Percentiles rank a stretch among this genome's conserved stretches.
Evolutionary conservation across 2,888 invertebrate genomes (phyloP).

Genomic region (Pasiphila rectangulata): DNA sequence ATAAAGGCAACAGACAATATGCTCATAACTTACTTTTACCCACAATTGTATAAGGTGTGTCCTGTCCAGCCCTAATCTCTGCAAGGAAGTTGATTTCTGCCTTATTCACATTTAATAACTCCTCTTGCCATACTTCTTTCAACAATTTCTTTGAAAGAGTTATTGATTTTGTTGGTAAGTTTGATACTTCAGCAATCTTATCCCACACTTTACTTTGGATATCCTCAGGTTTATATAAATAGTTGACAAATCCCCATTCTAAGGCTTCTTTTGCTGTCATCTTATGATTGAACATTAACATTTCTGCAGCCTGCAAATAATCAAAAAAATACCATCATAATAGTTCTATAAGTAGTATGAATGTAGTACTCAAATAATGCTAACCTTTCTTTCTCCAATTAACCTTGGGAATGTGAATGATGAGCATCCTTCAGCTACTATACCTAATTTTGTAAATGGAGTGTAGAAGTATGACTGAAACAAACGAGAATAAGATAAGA

Average conservation of each 20-base stretch:
- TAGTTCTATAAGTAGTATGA: background rate
- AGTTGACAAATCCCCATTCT: slow-evolving; percentile 88
- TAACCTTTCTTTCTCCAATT: slow-evolving; percentile 90
- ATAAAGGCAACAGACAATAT: background rate
- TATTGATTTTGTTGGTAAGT: slow-evolving; percentile 81
- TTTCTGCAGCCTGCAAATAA: slow-evolving; percentile 76
- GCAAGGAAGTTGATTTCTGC: slow-evolving; percentile 85
- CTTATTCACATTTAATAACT: slow-evolving; percentile 84
- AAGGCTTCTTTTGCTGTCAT: slow-evolving; percentile 90
- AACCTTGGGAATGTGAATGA: slow-evolving; percentile 91
- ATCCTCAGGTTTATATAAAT: slow-evolving; percentile 85
- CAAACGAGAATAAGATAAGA: slow-evolving; percentile 9
- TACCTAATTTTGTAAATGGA: slow-evolving; percentile 92
- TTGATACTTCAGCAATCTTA: slow-evolving; percentile 77
- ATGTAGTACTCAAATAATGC: background rate
- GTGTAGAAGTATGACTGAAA: slow-evolving; percentile 91
- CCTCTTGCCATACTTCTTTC: slow-evolving; percentile 79
- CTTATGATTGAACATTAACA: slow-evolving; percentile 86
- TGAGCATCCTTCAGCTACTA: slow-evolving; percentile 95
- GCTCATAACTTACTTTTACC: slow-evolving; percentile 14
- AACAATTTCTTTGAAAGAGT: slow-evolving; percentile 86
- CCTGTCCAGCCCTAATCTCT: slow-evolving; percentile 82
- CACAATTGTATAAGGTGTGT: slow-evolving; percentile 44
- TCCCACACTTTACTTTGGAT: slow-evolving; percentile 82
- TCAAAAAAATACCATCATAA: background rate